Percentiles rank a stretch among this genome's conserved stretches.
These are phyloP conservation scores for Procambarus virginalis DNA, from an alignment of 1,140 invertebrate species.

Conservation along the genomic window DNA sequence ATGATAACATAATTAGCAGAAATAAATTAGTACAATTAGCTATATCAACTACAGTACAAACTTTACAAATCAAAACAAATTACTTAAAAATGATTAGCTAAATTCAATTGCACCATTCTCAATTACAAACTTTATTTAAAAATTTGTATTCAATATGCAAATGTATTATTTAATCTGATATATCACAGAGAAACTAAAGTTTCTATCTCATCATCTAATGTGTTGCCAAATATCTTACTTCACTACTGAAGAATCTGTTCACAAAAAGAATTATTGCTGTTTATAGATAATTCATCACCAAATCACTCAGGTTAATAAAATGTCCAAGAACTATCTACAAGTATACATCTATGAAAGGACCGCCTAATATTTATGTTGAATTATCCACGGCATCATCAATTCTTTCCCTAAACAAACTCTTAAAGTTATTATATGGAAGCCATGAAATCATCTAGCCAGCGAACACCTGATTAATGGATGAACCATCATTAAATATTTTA, in stretches of 20 bases:
- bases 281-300: not conserved
- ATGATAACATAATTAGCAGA: too few relatives aligned
- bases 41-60: not conserved
- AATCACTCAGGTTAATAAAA: not conserved
- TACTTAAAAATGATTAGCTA: not conserved
- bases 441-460: constrained; percentile 1
- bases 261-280: not conserved
- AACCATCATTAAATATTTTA: too few relatives aligned
- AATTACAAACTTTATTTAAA: not conserved
- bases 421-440: constrained; percentile 3
- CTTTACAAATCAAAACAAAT: not conserved
- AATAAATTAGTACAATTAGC: too few relatives aligned
- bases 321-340: not conserved
- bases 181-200: constrained; percentile 21
- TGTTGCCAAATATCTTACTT: constrained; percentile 24
- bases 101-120: not conserved
- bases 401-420: constrained; percentile 3
- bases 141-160: not conserved
- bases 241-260: not conserved
- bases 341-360: not conserved
- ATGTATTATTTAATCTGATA: not conserved
- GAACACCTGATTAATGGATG: too few relatives aligned
- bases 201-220: not conserved
- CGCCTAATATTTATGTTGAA: not conserved
- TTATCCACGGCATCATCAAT: not conserved